Evolutionary conservation across 2,888 invertebrate genomes (phyloP).

Genomic region (Cheilosia vulpina): DNA sequence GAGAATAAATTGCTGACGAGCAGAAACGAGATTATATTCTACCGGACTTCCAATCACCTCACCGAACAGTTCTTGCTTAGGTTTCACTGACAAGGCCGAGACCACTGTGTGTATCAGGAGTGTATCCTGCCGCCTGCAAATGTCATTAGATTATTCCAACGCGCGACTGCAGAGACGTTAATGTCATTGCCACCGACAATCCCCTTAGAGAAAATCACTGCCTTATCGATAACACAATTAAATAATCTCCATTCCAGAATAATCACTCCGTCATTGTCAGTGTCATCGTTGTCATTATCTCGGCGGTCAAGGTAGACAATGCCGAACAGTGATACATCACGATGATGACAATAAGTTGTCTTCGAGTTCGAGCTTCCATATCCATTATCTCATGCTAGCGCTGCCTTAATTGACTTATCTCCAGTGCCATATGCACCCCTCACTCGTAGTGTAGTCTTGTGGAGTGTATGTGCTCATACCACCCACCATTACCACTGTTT

Average conservation of each 20-base stretch:
- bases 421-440: not conserved
- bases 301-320: not conserved
- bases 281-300: slow-evolving; percentile 1
- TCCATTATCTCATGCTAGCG: not conserved
- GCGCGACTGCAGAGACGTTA: too few species aligned
- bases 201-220: not conserved
- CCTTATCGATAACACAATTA: slow-evolving; percentile 11
- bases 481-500: not conserved
- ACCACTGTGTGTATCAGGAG: too few species aligned
- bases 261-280: slow-evolving; percentile 11
- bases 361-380: not conserved
- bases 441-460: not conserved
- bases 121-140: too few species aligned
- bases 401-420: slow-evolving; percentile 7
- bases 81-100: too few species aligned
- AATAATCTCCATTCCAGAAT: slow-evolving; percentile 6
- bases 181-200: not conserved
- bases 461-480: not conserved
- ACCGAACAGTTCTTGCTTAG: too few species aligned
- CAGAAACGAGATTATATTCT: too few species aligned
- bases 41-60: too few species aligned
- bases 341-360: slow-evolving; percentile 5
- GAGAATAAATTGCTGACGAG: too few species aligned
- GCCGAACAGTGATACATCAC: slow-evolving; percentile 17
- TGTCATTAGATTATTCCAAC: too few species aligned